A percentile compares a stretch with the other conserved stretches of the same genome.
These are phyloP conservation scores for Nowickia ferox DNA, from an alignment of 2,888 invertebrate genomes.

Conservation along the genomic window DNA sequence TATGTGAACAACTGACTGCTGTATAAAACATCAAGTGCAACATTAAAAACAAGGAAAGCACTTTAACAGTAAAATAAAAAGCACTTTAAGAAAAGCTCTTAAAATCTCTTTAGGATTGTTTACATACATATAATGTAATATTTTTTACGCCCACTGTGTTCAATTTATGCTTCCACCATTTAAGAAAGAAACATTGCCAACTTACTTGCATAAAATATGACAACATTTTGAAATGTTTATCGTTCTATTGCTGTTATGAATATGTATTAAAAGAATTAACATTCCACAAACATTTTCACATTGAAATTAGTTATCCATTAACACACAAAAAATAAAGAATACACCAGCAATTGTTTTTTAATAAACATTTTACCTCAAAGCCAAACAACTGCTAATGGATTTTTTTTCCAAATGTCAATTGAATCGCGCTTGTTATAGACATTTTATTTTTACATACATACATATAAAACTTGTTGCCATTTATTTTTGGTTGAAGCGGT, in stretches of 20 bases:
- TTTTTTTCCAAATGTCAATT: constrained; percentile 67
- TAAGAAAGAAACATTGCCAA: constrained; percentile 9
- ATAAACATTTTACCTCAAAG: constrained; percentile 26
- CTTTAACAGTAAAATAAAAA: no score
- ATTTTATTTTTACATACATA: constrained; percentile 45
- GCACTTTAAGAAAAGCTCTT: neutral
- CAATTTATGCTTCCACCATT: neutral
- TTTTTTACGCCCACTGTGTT: neutral
- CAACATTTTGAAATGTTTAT: constrained; percentile 31
- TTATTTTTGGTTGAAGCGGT: constrained; percentile 23
- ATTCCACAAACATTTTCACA: constrained; percentile 50
- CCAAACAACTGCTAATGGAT: constrained; percentile 49
- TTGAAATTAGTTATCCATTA: constrained; percentile 60
- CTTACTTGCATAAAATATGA: neutral
- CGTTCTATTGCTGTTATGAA: neutral
- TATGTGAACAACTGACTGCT: no score
- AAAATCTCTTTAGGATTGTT: neutral
- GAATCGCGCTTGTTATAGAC: constrained; percentile 60
- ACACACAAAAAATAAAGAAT: constrained; percentile 46
- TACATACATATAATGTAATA: neutral
- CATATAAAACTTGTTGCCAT: constrained; percentile 56
- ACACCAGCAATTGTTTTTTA: constrained; percentile 19
- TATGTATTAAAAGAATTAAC: constrained; percentile 30
- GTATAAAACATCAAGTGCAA: no score
- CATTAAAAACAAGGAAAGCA: no score